Evolutionary conservation across 2,113 vertebrate species (phyloP).

Genomic region (Gobio gobio): DNA sequence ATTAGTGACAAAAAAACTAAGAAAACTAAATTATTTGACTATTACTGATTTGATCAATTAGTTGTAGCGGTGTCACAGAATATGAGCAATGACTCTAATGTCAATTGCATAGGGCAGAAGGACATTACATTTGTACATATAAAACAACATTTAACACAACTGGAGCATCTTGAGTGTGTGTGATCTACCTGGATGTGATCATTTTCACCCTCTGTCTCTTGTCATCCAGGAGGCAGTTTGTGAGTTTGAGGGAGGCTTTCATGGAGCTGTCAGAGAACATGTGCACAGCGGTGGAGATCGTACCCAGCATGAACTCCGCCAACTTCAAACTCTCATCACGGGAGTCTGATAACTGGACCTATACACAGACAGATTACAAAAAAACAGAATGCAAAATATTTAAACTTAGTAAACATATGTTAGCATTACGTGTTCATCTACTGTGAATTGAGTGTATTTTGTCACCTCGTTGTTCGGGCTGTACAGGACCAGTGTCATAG

Average conservation of each 20-base stretch:
- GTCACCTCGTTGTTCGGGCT: conserved; percentile 82
- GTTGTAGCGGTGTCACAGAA: not conserved
- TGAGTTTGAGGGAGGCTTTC: conserved; percentile 84
- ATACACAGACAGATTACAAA: not conserved
- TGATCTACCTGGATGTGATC: conserved; percentile 85
- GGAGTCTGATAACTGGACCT: conserved; percentile 70
- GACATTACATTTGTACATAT: not conserved
- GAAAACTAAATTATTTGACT: not conserved
- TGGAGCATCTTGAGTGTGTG: not conserved
- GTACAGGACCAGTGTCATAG: conserved; percentile 87
- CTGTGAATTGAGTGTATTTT: no score
- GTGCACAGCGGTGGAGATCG: conserved; percentile 86
- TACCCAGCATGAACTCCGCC: conserved; percentile 90
- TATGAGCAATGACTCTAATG: not conserved
- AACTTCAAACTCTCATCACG: conserved; percentile 84
- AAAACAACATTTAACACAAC: not conserved
- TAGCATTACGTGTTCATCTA: not conserved
- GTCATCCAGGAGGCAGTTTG: conserved; percentile 91
- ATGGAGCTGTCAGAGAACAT: conserved; percentile 89
- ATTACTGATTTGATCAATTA: not conserved
- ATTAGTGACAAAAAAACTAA: no score
- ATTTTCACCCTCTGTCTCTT: conserved; percentile 86
- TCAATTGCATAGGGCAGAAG: not conserved
- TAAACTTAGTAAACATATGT: not conserved
- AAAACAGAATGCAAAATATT: not conserved